Conservation (phyloP, 2,113 vertebrate species). For the Mobula birostris region DNA sequence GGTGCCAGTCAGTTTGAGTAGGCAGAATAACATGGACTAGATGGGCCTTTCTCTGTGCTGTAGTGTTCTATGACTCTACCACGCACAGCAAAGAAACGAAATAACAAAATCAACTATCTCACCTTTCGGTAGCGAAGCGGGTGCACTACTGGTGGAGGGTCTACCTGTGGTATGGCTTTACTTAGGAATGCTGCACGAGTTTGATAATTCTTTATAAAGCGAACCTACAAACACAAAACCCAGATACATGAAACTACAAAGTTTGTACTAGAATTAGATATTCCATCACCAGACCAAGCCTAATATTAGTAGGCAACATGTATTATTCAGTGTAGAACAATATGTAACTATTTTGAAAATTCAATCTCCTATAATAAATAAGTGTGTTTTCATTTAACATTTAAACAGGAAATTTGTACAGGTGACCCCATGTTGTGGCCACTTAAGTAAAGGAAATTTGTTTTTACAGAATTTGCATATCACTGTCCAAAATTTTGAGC, state of each 20-base stretch:
- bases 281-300: neutral
- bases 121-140: slow-evolving; percentile 2
- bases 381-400: neutral
- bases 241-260: neutral
- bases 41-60: no score
- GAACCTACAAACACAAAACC: neutral
- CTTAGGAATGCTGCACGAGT: neutral
- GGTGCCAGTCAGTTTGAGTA: no score
- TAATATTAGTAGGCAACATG: neutral
- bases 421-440: no score
- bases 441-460: no score
- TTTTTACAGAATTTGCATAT: no score
- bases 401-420: neutral
- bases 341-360: neutral
- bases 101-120: neutral
- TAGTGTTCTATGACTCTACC: no score
- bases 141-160: neutral
- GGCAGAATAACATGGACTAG: no score
- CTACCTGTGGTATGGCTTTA: neutral
- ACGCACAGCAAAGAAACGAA: neutral
- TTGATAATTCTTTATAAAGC: slow-evolving; percentile 18
- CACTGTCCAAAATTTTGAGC: no score
- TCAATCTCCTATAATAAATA: neutral
- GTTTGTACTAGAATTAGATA: neutral
- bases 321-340: neutral